Conservation (phyloP, 2,797 vertebrate species). For the Gambelia wislizenii region DNA sequence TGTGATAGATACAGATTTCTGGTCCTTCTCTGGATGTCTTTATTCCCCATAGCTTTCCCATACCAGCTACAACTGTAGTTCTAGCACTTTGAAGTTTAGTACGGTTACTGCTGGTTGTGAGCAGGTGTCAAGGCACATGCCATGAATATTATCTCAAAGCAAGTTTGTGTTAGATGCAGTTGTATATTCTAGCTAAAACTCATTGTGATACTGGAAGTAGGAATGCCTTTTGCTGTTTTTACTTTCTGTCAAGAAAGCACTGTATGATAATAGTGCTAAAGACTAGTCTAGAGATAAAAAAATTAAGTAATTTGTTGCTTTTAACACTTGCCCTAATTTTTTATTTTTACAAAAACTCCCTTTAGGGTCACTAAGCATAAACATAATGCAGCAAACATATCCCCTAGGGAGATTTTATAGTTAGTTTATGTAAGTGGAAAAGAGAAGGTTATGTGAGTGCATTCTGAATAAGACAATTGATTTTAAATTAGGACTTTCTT, state of each 20-base stretch:
- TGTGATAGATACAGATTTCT: not conserved
- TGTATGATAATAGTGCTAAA: slow-evolving; percentile 26
- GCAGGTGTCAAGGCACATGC: not conserved
- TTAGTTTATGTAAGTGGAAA: slow-evolving; percentile 55
- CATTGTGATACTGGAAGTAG: slow-evolving; percentile 50
- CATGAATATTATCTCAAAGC: not conserved
- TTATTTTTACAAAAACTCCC: slow-evolving; percentile 52
- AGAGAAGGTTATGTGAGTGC: slow-evolving; percentile 53
- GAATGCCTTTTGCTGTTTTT: slow-evolving; percentile 41
- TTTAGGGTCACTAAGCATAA: slow-evolving; percentile 44
- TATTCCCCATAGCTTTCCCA: too few species aligned
- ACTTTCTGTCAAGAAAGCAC: slow-evolving; percentile 39
- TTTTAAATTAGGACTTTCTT: slow-evolving; percentile 58
- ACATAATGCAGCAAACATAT: slow-evolving; percentile 48
- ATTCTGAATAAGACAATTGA: slow-evolving; percentile 56
- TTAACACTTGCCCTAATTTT: slow-evolving; percentile 54
- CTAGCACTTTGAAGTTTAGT: not conserved
- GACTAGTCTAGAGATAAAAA: too few species aligned
- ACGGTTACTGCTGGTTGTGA: not conserved
- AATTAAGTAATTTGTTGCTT: slow-evolving; percentile 42
- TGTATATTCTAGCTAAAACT: slow-evolving; percentile 33
- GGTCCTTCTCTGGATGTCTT: not conserved
- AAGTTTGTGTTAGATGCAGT: slow-evolving; percentile 55
- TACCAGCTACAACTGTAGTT: not conserved
- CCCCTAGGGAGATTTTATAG: slow-evolving; percentile 64